These are phyloP conservation scores for Cotesia typhae DNA, from an alignment of 1,140 invertebrate genomes.

Conservation along the genomic window DNA sequence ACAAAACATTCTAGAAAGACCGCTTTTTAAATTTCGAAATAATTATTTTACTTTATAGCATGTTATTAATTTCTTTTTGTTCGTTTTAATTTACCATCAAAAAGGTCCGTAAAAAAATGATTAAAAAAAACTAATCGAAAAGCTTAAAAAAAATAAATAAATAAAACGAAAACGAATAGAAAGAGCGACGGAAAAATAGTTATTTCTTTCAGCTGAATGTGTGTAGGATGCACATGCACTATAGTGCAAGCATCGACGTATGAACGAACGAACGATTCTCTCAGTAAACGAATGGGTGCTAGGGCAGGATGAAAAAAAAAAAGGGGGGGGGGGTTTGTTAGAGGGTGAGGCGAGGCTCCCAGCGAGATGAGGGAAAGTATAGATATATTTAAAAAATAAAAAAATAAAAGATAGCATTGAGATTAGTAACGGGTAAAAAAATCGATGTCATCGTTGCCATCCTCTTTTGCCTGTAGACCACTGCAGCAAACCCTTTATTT, in stretches of 20 bases:
- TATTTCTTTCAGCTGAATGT: slow-evolving; percentile 31
- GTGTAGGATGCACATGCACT: slow-evolving; percentile 30
- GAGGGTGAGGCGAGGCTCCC: not conserved
- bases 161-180: too few relatives aligned
- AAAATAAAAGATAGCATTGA: slow-evolving; percentile 33
- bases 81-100: too few relatives aligned
- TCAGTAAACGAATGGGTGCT: not conserved
- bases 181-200: slow-evolving; percentile 20
- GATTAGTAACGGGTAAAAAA: slow-evolving; percentile 43
- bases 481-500: slow-evolving; percentile 28
- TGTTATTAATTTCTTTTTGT: too few relatives aligned
- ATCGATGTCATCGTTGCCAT: slow-evolving; percentile 34
- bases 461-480: slow-evolving; percentile 23
- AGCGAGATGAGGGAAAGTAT: not conserved
- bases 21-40: too few relatives aligned
- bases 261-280: slow-evolving; percentile 26
- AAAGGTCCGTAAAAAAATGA: too few relatives aligned
- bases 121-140: slow-evolving; percentile 9
- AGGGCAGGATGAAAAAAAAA: slow-evolving; percentile 19
- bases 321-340: slow-evolving; percentile 14
- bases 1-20: too few relatives aligned
- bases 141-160: slow-evolving; percentile 13
- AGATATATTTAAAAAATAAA: slow-evolving; percentile 4
- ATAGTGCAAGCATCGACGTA: too few relatives aligned
- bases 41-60: too few relatives aligned